Evolutionary conservation across 2,113 vertebrate genomes (phyloP), one percentile per base, ranked within the genome.

Genomic region (Zapornia atra): DNA sequence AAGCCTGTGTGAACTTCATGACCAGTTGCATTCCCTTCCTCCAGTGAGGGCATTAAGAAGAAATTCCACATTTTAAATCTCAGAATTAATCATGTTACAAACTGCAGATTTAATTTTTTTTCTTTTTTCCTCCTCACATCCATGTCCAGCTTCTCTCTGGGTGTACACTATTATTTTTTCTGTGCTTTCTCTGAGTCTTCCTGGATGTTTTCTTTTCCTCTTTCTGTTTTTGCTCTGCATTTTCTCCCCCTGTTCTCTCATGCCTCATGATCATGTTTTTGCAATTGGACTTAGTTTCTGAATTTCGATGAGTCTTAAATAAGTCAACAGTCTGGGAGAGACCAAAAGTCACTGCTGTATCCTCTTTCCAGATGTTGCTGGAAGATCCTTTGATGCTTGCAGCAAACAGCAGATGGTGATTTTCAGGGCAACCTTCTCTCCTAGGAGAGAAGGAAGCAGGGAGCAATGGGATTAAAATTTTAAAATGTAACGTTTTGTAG

Each of bases 1-100:
- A 97, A 97, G 95, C 95, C 88, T 85, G 73, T 89, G 94, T 95
- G 96, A 97, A 95, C 95, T 97, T 91, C 88, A 84, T 94, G 96
- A 94, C 91, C 92, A 65, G 91, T 91, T 92, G 77, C 94, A 89
- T 94, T 96, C 96, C 83, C 90, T 93, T 87, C 81, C 65, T 87
- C 77, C 81, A 77, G 59, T 76, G 90, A 94, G 75, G 92, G 44
- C 75, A 91, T 94, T 96, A 89, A 79, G 92, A 89, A 91, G 71
- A 94, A 96, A 94, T 92, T 89, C 92, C 86, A 66, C 83, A 15
- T 95, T 92, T 77, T 87, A 95, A 97, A 60, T 92, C 92, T 89
- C 77, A 54, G 96, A 94, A 91, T 94, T 94, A 97, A 91, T 89
- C 88, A 46, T 72, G 68, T 83, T 91, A 48, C 65, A 72, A 94